Evolutionary conservation across 2,797 vertebrate genomes (phyloP).

Genomic region (Heliangelus exortis): DNA sequence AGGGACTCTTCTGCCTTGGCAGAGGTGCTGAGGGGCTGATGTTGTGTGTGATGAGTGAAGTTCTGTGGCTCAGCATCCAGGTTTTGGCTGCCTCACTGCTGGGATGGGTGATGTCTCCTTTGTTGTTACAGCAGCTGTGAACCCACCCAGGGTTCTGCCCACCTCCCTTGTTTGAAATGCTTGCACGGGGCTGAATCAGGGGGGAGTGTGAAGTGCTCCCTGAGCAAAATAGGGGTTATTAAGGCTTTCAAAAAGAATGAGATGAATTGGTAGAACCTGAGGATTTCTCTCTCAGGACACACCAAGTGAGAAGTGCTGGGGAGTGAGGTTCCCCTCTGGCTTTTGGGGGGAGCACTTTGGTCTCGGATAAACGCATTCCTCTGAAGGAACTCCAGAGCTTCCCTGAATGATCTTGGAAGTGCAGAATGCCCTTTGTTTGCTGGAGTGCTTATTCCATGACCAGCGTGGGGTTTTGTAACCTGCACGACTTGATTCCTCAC

Average conservation of each 20-base stretch:
- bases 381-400: not conserved
- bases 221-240: not conserved
- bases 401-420: not conserved
- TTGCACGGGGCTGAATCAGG: not conserved
- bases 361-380: fast-evolving
- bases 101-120: fast-evolving
- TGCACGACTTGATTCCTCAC: not conserved
- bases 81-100: not conserved
- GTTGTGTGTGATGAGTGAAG: not conserved
- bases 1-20: not conserved
- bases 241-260: not conserved
- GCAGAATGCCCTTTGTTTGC: not conserved
- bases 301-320: not conserved
- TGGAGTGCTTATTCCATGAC: not conserved
- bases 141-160: not conserved
- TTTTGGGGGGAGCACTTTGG: not conserved
- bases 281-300: not conserved
- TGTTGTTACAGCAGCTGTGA: not conserved
- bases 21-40: fast-evolving
- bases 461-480: not conserved
- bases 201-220: not conserved
- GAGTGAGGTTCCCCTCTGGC: fast-evolving
- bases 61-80: not conserved
- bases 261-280: no score
- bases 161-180: not conserved